Base-by-base conservation (phyloP, 2,113 vertebrate species). In the Elachura formosa region DNA sequence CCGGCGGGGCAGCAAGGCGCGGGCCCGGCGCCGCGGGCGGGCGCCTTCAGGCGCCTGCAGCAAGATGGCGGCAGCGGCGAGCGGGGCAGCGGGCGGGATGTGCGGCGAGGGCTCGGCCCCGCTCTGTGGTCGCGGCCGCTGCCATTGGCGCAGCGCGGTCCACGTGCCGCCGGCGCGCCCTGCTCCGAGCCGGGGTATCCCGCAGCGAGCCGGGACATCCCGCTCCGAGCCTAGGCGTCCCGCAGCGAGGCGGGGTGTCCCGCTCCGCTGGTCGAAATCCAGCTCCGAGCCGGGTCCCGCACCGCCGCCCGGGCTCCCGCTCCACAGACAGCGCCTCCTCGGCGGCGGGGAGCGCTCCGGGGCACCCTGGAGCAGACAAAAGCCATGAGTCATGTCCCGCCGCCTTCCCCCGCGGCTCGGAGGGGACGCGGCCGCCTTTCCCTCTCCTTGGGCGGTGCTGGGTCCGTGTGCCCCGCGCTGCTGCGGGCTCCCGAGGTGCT, bases 11-110 rank as follows among this genome's bases (percentile, higher is more conserved):
- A 20, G 4, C n/a, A 21, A 45, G 33, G 22, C 2, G 52, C 16
- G 51, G 56, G 38, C 5, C 21, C 20, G 26, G 31, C 18, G 23
- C 11, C 1, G 80, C 8, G 22, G 19, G 9, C 34, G 52, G 34
- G 33, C 17, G 38, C 46, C 9, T 69, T 71, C 56, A 8, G 38
- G 46, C 11, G 80, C 87, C 93, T 63, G 90, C 81, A n/a, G 61
- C 62, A 94, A 93, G 84, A 94, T 91, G 93, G 93, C 93, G 93
- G 95, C 93, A 94, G 85, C 85, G 89, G 91, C 67, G 93, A 73
- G 82, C 56, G 48, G 59, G 73, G 49, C 64, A 15, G 63, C 61
- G 51, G 68, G 55, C 10, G 78, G 82, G 34, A 22, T 2, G 78
- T 69, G 85, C 55, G 9, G 82, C 19, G 68, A 9, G 74, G 5